Evolutionary conservation across 2,797 vertebrate species (phyloP), one percentile per base, ranked within the genome.

Genomic region (Pangasius mekongensis): DNA sequence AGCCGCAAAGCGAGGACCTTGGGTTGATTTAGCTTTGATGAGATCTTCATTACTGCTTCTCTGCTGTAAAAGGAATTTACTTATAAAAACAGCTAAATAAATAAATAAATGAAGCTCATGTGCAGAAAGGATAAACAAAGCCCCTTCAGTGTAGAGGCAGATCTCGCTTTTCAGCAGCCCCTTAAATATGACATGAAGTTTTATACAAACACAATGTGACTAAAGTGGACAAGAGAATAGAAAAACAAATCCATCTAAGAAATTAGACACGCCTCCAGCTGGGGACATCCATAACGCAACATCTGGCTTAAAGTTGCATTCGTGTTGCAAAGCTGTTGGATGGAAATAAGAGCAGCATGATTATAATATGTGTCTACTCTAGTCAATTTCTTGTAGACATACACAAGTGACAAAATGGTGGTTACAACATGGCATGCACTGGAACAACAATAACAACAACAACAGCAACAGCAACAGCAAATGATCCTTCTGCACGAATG

Each of bases 201-300:
- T 67, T 52, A 83, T 18, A 30, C 39, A 67, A 67, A 66, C 62
- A 84, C 27, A 33, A 22, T 6, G 6, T 20, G n/a, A 30, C 39
- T 30, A n/a, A 30, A 83, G 52, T 24, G 33, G 49, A 33, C 76
- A 56, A 3, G 14, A 82, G 33, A 8, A 3, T 4, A 20, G 49
- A 54, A 56, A 36, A 43, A 47, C 11, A 18, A 47, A 49, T 52
- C 27, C 43, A 20, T 64, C 6, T 27, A 30, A 83, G 43, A 30
- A 67, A 83, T 52, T 66, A 49, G 27, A 67, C 82, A 66, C 27
- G 39, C 43, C 82, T 83, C 62, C 60, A 49, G 82, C 27, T 22
- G 64, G 27, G 9, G n/a, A 84, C 43, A 5, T 67, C 16, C n/a
- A 22, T 83, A 67, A 83, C 43, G 62, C 62, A 83, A 83, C 82